These are phyloP conservation scores for Protophormia terraenovae DNA, from an alignment of 2,888 invertebrate species.

Conservation along the genomic window DNA sequence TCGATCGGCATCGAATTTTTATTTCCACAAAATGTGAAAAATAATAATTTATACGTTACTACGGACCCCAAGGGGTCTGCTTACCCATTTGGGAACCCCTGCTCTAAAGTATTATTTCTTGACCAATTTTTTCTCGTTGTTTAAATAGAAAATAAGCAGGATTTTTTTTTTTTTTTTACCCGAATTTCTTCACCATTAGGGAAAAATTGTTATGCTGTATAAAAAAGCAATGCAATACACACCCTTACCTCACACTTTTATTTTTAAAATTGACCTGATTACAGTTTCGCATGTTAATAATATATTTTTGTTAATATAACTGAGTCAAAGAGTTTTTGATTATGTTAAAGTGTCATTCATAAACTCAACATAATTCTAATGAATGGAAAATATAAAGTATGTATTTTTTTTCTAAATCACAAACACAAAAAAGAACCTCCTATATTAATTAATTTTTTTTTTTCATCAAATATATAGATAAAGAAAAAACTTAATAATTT, in stretches of 20 bases:
- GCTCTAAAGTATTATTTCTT: too few species aligned
- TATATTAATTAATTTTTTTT: slow-evolving; percentile 5
- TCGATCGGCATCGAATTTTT: too few species aligned
- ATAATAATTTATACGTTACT: too few species aligned
- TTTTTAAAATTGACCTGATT: slow-evolving; percentile 27
- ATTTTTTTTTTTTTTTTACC: too few species aligned
- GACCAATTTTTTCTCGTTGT: too few species aligned
- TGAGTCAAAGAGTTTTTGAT: not conserved
- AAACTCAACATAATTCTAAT: not conserved
- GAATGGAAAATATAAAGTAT: not conserved
- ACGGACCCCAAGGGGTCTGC: too few species aligned
- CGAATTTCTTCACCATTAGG: too few species aligned
- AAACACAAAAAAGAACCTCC: not conserved
- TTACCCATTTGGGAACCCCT: too few species aligned
- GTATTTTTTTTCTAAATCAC: not conserved
- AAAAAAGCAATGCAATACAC: not conserved
- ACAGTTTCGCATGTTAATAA: slow-evolving; percentile 23
- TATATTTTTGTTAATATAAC: not conserved
- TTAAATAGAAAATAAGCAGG: too few species aligned
- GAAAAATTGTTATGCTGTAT: too few species aligned
- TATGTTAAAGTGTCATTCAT: not conserved
- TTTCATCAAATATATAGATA: slow-evolving; percentile 24
- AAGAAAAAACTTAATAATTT: too few species aligned
- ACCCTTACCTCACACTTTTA: not conserved
- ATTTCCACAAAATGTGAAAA: too few species aligned